Evolutionary conservation across 2,888 invertebrate genomes (phyloP).

Genomic region (Agrotis clavis): DNA sequence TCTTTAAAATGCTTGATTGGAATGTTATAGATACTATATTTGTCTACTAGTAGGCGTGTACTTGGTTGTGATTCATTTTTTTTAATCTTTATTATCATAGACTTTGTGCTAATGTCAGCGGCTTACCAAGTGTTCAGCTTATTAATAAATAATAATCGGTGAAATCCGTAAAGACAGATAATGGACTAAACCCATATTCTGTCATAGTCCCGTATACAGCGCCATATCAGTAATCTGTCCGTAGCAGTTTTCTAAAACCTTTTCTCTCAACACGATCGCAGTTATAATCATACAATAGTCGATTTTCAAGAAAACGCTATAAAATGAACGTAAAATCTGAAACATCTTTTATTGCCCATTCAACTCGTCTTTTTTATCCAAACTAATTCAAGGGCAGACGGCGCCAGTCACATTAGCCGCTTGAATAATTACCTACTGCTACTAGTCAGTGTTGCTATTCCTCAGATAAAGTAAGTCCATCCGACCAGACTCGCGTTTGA

Average conservation of each 20-base stretch:
- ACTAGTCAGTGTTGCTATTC: conserved; percentile 32
- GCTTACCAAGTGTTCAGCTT: too few relatives aligned
- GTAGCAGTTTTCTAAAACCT: too few relatives aligned
- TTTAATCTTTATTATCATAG: too few relatives aligned
- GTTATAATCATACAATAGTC: too few relatives aligned
- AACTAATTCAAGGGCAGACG: conserved; percentile 32
- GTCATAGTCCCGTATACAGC: background rate
- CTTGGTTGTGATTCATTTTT: too few relatives aligned
- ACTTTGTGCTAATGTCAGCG: too few relatives aligned
- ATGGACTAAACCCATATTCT: too few relatives aligned
- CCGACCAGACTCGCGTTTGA: conserved; percentile 13
- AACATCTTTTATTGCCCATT: background rate
- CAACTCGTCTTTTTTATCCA: background rate
- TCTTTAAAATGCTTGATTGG: conserved; percentile 5
- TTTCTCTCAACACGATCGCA: too few relatives aligned
- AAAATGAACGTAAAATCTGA: background rate
- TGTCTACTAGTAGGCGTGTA: background rate
- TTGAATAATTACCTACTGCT: conserved; percentile 50
- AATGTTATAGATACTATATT: background rate
- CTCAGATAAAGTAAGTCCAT: conserved; percentile 21
- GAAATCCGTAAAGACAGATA: too few relatives aligned
- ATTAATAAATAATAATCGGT: too few relatives aligned
- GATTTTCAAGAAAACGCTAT: background rate
- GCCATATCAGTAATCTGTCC: too few relatives aligned
- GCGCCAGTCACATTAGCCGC: conserved; percentile 44